Conservation (phyloP, 2,888 invertebrate genomes). For the Meta bourneti region DNA sequence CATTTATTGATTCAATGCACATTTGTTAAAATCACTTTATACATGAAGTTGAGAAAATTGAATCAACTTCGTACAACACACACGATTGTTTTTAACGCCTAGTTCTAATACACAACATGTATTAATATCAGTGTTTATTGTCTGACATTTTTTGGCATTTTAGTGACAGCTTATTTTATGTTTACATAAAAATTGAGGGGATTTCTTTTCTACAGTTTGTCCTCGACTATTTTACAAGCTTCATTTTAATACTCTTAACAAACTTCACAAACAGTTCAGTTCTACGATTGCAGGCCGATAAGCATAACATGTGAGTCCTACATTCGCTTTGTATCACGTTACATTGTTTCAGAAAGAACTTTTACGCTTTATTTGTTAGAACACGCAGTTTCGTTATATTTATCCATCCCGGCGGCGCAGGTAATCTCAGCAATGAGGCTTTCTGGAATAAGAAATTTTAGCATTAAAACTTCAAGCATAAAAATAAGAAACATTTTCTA, state of each 20-base stretch:
- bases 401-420: slow-evolving; percentile 65
- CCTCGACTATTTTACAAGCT: slow-evolving; percentile 18
- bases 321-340: slow-evolving; percentile 13
- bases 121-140: background rate
- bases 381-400: slow-evolving; percentile 53
- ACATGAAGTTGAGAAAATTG: background rate
- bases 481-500: slow-evolving; percentile 70
- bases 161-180: background rate
- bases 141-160: background rate
- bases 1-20: background rate
- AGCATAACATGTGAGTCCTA: slow-evolving; percentile 1
- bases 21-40: background rate
- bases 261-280: slow-evolving; percentile 9
- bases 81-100: background rate
- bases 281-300: background rate
- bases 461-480: slow-evolving; percentile 75
- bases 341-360: slow-evolving; percentile 15
- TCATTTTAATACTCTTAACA: slow-evolving; percentile 7
- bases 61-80: background rate
- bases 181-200: background rate
- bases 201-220: background rate
- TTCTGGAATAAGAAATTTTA: slow-evolving; percentile 76
- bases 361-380: slow-evolving; percentile 25
- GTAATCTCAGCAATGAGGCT: slow-evolving; percentile 51
- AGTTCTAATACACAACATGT: slow-evolving; percentile 13